Evolutionary conservation across 2,888 invertebrate species (phyloP), one percentile per base, ranked within the genome.

Genomic region (Pheosia gnoma): DNA sequence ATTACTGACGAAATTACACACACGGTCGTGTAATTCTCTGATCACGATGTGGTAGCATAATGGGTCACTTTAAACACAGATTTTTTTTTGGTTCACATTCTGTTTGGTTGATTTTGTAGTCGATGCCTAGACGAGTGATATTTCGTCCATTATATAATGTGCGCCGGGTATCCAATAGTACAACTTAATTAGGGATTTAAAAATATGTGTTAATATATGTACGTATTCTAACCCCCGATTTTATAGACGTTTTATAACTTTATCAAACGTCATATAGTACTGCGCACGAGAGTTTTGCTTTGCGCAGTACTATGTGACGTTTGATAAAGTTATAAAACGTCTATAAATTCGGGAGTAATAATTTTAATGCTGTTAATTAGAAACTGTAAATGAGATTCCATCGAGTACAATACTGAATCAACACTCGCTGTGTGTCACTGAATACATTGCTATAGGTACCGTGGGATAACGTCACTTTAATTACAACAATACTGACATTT

Each of bases 401-500:
- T 41, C 51, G 58, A 72, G 62, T 67, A 75, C 68, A 75, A 75
- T 75, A 75, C 70, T 62, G 70, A 72, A 76, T 68, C 64, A 67
- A 65, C 55, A 75, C 58, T 65, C 59, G 58, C 59, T 72, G 67
- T 77, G 63, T 74, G 71, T 65, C 77, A 71, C 71, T 64, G 65
- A 66, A 59, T 68, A 67, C 72, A 72, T 77, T 75, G 75, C 70
- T 75, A 66, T 55, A 25, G 25, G 25, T 25, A 67, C 66, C 74
- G 77, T 78, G 78, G 65, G 74, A 80, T 78, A 84, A 78, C 74
- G 73, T 75, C 72, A 72, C 74, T 79, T 77, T 83, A 84, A 84
- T 87, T 82, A 80, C 80, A 70, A 78, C 81, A 81, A 81, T 81
- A 79, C 80, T 77, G 71, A 72, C 69, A 81, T 84, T 85, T 86